A percentile compares a stretch with the other conserved stretches of the same genome.
phyloP scores from a whole-genome alignment of 1,140 invertebrate genomes.

The Battus philenor region DNA sequence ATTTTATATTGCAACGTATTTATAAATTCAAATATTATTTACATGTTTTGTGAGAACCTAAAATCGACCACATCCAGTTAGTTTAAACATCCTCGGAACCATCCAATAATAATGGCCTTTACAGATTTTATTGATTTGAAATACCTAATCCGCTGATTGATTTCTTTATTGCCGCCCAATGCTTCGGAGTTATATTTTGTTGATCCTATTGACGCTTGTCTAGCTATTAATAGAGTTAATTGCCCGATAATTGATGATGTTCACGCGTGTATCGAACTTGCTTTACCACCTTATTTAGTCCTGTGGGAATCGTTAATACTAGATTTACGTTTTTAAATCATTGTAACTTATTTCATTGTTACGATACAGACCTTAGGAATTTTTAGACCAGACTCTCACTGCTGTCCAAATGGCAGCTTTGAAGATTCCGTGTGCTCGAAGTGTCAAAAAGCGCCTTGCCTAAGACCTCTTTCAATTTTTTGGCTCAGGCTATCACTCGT shows the following conservation, averaged over 20 bases:
- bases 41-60: background rate
- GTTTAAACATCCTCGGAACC: constrained; percentile 31
- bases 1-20: background rate
- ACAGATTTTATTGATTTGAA: constrained; percentile 73
- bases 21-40: background rate
- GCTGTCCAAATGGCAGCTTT: too few species aligned
- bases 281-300: constrained; percentile 65
- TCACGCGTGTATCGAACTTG: constrained; percentile 54
- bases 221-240: constrained; percentile 64
- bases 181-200: constrained; percentile 45
- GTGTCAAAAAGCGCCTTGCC: too few species aligned
- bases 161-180: constrained; percentile 68
- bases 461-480: too few species aligned
- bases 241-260: constrained; percentile 56
- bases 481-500: too few species aligned
- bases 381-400: too few species aligned
- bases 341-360: too few species aligned
- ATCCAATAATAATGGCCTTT: constrained; percentile 60
- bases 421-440: too few species aligned
- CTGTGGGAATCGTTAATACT: too few species aligned
- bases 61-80: constrained; percentile 20
- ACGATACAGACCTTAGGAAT: too few species aligned
- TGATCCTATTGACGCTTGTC: constrained; percentile 63
- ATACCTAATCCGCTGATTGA: constrained; percentile 72
- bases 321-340: too few species aligned